These are phyloP conservation scores for Nasonia vitripennis DNA, from an alignment of 1,140 invertebrate species.

Conservation along the genomic window DNA sequence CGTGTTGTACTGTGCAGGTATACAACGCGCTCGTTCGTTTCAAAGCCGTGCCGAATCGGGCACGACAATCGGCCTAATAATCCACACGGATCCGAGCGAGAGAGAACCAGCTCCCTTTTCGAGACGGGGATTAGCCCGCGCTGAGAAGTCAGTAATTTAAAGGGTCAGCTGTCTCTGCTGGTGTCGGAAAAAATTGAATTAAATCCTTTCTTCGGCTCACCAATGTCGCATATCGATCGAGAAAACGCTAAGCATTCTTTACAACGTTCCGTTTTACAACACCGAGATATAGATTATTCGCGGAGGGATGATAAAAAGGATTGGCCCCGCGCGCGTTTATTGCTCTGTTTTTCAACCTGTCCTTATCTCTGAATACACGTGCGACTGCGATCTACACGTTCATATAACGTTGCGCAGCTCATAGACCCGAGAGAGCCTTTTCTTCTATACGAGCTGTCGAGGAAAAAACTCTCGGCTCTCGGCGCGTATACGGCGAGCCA, in stretches of 20 bases:
- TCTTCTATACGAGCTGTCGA: background rate
- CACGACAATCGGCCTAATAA: constrained; percentile 72
- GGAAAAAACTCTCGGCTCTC: background rate
- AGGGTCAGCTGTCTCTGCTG: background rate
- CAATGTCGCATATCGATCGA: too few relatives aligned
- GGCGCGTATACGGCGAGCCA: background rate
- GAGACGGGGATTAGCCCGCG: background rate
- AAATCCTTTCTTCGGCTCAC: too few relatives aligned
- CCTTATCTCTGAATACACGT: background rate
- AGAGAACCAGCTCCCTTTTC: background rate
- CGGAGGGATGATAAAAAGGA: background rate
- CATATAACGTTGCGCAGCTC: background rate
- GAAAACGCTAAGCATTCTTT: background rate
- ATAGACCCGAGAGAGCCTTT: background rate
- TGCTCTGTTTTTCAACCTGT: background rate
- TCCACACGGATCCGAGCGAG: constrained; percentile 45
- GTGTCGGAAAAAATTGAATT: too few relatives aligned
- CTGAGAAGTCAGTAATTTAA: background rate
- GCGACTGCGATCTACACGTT: background rate
- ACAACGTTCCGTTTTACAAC: background rate
- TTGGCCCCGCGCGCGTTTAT: background rate
- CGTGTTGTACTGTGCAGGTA: constrained; percentile 52
- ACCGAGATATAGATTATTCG: background rate
- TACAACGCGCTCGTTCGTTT: constrained; percentile 62
- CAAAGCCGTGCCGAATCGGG: constrained; percentile 68